A percentile compares a stretch with the other conserved stretches of the same genome.
Conservation (phyloP, 2,113 vertebrate genomes). For the Pica pica region DNA sequence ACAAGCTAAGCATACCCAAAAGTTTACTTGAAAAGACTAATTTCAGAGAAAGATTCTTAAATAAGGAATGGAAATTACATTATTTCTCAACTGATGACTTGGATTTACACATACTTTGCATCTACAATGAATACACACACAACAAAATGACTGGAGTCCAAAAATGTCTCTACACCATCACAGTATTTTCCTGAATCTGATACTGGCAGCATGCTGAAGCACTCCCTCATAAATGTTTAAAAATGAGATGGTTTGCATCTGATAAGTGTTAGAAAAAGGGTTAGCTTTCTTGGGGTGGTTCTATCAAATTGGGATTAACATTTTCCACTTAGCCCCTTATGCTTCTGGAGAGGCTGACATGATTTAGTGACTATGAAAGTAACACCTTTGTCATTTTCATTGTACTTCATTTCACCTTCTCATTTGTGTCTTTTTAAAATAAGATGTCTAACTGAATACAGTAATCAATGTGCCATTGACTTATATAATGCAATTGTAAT, state of each 20-base stretch:
- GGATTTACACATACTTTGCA: neutral
- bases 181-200: neutral
- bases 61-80: neutral
- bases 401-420: conserved; percentile 58
- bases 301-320: conserved; percentile 4
- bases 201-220: neutral
- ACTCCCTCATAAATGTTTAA: neutral
- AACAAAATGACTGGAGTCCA: neutral
- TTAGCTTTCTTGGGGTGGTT: neutral
- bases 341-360: conserved; percentile 11
- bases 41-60: neutral
- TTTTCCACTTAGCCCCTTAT: neutral
- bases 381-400: conserved; percentile 57
- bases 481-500: conserved; percentile 52
- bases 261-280: neutral
- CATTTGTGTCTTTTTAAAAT: conserved; percentile 60
- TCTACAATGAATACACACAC: neutral
- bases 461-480: conserved; percentile 56
- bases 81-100: neutral
- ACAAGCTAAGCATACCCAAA: neutral
- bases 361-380: conserved; percentile 33
- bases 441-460: conserved; percentile 59
- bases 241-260: neutral
- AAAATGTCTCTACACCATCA: neutral
- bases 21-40: neutral